Percentiles rank a stretch among this genome's conserved stretches.
phyloP scores from a whole-genome alignment of 2,113 vertebrate species.

The Scophthalmus maximus region DNA sequence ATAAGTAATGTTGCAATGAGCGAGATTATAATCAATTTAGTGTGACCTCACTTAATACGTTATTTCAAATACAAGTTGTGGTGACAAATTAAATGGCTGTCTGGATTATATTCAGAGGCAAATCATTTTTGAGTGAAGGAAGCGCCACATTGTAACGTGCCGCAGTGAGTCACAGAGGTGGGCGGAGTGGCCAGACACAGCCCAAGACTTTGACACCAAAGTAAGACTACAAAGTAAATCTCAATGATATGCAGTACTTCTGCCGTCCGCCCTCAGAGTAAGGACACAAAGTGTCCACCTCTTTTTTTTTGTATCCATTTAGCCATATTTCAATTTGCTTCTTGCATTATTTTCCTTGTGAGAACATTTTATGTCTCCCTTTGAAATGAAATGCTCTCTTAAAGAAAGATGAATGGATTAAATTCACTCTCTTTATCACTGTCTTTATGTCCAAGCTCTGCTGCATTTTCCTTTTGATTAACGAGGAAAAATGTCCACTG shows the following conservation, averaged over 20 bases:
- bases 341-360: too few relatives aligned
- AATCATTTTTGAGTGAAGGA: not conserved
- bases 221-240: not conserved
- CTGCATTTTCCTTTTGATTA: too few relatives aligned
- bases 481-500: not conserved
- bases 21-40: not conserved
- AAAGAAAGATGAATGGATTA: slow-evolving; percentile 15
- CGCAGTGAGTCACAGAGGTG: not conserved
- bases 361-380: not conserved
- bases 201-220: not conserved
- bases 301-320: not conserved
- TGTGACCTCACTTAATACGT: not conserved
- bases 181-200: not conserved
- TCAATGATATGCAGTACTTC: not conserved
- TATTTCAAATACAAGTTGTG: not conserved
- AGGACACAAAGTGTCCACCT: slow-evolving; percentile 1
- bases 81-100: not conserved
- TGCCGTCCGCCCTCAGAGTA: not conserved
- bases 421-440: not conserved
- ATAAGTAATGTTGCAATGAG: not conserved
- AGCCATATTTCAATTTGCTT: not conserved
- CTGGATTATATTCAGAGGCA: not conserved
- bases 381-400: slow-evolving; percentile 17
- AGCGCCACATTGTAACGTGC: not conserved
- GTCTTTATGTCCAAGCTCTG: slow-evolving; percentile 3